These are phyloP conservation scores for Caranx ignobilis DNA, from an alignment of 2,113 vertebrate genomes.

Conservation along the genomic window DNA sequence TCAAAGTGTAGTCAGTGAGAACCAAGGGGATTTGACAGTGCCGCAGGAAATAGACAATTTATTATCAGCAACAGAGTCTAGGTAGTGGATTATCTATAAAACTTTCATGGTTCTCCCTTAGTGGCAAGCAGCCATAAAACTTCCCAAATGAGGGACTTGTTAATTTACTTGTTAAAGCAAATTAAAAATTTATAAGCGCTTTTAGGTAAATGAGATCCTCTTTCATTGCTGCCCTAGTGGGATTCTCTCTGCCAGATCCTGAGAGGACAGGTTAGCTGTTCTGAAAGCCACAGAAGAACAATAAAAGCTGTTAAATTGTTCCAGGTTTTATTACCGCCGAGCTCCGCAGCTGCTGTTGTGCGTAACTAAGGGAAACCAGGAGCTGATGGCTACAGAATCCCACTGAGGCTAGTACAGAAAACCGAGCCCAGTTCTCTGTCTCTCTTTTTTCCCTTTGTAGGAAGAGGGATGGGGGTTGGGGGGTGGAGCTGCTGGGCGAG, in stretches of 20 bases:
- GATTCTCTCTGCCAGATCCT: slow-evolving; percentile 89
- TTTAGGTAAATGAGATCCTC: slow-evolving; percentile 99
- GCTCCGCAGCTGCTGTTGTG: slow-evolving; percentile 92
- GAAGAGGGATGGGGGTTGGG: slow-evolving; percentile 49
- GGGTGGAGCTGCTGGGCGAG: slow-evolving; percentile 36
- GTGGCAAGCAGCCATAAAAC: slow-evolving; percentile 98
- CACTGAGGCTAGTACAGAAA: slow-evolving; percentile 74
- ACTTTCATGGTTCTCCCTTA: slow-evolving; percentile 96
- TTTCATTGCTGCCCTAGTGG: slow-evolving; percentile 94
- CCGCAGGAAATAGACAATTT: slow-evolving; percentile 98
- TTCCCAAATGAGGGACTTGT: slow-evolving; percentile 99
- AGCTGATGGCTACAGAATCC: slow-evolving; percentile 85
- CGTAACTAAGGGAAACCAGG: slow-evolving; percentile 90
- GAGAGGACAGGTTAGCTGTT: slow-evolving; percentile 91
- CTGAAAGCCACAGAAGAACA: slow-evolving; percentile 94
- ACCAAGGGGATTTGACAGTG: slow-evolving; percentile 91
- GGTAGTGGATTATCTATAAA: slow-evolving; percentile 99
- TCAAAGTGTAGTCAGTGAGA: slow-evolving; percentile 91
- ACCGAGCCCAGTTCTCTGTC: slow-evolving; percentile 61
- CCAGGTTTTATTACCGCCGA: slow-evolving; percentile 91
- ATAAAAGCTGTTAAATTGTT: slow-evolving; percentile 98
- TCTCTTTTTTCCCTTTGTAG: slow-evolving; percentile 41
- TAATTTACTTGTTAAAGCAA: slow-evolving; percentile 99
- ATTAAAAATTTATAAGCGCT: slow-evolving; percentile 99
- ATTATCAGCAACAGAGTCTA: slow-evolving; percentile 93